These are phyloP conservation scores for Coracias cyanogaster DNA, from an alignment of 2,797 vertebrate species.

Conservation along the genomic window DNA sequence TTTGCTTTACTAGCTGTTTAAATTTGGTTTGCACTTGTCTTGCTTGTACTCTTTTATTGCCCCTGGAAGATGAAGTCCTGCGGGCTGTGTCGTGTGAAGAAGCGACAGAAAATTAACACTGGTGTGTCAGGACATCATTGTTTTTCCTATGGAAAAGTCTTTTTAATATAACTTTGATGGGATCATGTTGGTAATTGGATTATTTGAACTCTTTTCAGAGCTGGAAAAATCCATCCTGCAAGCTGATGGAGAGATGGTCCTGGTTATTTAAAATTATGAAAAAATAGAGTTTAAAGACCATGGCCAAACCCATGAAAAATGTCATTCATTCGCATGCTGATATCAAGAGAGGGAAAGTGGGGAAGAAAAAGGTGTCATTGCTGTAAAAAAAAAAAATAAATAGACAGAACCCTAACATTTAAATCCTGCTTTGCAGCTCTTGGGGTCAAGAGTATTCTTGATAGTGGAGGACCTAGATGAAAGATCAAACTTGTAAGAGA, in stretches of 20 bases:
- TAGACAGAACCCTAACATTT: not conserved
- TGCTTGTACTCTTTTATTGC: not conserved
- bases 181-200: not conserved
- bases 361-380: not conserved
- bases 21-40: conserved; percentile 46
- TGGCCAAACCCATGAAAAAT: not conserved
- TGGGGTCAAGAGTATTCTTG: not conserved
- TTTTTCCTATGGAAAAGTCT: not conserved
- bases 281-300: not conserved
- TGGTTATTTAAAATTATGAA: not conserved
- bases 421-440: not conserved
- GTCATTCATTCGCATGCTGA: not conserved
- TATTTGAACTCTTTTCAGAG: not conserved
- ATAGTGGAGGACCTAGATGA: not conserved
- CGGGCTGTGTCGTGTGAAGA: not conserved
- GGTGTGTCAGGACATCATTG: not conserved
- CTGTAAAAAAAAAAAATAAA: not conserved
- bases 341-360: not conserved
- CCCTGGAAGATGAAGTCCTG: not conserved
- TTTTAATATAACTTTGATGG: not conserved
- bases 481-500: not conserved
- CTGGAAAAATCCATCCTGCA: not conserved
- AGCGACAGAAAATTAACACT: not conserved
- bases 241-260: not conserved
- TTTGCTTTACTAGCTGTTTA: conserved; percentile 21